Evolutionary conservation across 2,888 invertebrate genomes (phyloP), one percentile per base, ranked within the genome.

Genomic region (Drosophila percnosoma): DNA sequence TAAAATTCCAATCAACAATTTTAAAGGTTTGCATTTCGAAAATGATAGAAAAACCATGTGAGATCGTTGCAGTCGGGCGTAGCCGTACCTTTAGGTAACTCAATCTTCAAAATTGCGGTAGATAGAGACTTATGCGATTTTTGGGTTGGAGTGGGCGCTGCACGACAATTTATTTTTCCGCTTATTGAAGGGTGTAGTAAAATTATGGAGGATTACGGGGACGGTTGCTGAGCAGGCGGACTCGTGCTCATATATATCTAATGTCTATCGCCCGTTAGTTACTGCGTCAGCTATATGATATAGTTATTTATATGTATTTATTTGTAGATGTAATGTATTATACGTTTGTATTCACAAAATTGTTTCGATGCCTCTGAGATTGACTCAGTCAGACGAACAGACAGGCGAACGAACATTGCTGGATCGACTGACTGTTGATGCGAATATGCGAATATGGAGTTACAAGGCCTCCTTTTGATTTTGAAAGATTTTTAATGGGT

Each of bases 401-500:
- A 49, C 27, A 29, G 49, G 10, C 29, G 10, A 15, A 10, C 18
- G 11, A 18, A 49, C 18, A 29, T 4, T 29, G 29, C n/a, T 31
- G 6, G 6, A 31, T 29, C 51, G 29, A 29, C n/a, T 11, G 29
- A 29, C 51, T 31, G 6, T 29, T 29, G 51, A 31, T n/a, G 51
- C 27, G 49, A 49, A 49, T 18, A 18, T 49, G 18, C 18, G 21
- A 45, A 45, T 24, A 2, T 45, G 24, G 2, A 24, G 15, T 27
- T 45, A 45, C 45, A 45, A 24, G 45, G 45, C 27, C 24, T 45
- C 4, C 6, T 24, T 36, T 11, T 29, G n/a, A 21, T 29, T 29
- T 55, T 38, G 13, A 15, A n/a, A 5, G n/a, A 31, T n/a, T 40
- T 57, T 57, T 15, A 40, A 13, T 55, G 29, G n/a, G 55, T 15